These are phyloP conservation scores for Drosophila trapezifrons DNA, from an alignment of 1,140 invertebrate genomes.

Conservation along the genomic window DNA sequence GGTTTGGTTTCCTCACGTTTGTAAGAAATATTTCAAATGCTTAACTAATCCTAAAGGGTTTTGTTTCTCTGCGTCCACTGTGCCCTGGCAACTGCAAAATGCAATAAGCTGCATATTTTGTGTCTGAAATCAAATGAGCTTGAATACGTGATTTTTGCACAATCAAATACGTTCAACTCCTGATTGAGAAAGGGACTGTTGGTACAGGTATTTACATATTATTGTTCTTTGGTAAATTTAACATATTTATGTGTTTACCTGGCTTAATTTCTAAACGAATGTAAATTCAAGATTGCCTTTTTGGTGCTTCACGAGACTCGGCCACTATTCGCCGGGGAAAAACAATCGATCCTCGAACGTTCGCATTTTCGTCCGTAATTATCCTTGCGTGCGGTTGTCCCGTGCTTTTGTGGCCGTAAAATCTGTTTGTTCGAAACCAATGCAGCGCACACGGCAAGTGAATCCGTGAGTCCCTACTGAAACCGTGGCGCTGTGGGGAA, in stretches of 20 bases:
- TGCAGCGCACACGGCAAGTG: conserved; percentile 36
- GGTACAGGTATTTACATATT: conserved; percentile 6
- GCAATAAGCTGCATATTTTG: conserved; percentile 16
- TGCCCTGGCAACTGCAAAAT: conserved; percentile 1
- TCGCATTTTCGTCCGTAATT: conserved; percentile 25
- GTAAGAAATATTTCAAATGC: conserved; percentile 15
- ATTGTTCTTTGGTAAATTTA: not conserved
- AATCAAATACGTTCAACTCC: not conserved
- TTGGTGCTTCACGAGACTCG: not conserved
- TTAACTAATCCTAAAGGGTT: conserved; percentile 5
- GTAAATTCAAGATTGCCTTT: not conserved
- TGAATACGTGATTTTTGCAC: conserved; percentile 10
- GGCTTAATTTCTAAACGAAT: not conserved
- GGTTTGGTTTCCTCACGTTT: conserved; percentile 11
- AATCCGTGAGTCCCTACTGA: conserved; percentile 1
- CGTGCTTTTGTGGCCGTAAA: conserved; percentile 31
- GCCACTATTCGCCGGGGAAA: not conserved
- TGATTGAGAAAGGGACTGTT: not conserved
- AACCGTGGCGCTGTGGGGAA: conserved; percentile 6
- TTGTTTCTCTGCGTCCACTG: not conserved
- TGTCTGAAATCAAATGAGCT: conserved; percentile 4
- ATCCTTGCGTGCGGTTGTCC: conserved; percentile 42
- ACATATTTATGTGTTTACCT: not conserved
- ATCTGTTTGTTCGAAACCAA: conserved; percentile 45
- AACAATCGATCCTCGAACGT: conserved; percentile 16